Conservation (phyloP, 2,113 vertebrate genomes). For the Hirundichthys speculiger region DNA sequence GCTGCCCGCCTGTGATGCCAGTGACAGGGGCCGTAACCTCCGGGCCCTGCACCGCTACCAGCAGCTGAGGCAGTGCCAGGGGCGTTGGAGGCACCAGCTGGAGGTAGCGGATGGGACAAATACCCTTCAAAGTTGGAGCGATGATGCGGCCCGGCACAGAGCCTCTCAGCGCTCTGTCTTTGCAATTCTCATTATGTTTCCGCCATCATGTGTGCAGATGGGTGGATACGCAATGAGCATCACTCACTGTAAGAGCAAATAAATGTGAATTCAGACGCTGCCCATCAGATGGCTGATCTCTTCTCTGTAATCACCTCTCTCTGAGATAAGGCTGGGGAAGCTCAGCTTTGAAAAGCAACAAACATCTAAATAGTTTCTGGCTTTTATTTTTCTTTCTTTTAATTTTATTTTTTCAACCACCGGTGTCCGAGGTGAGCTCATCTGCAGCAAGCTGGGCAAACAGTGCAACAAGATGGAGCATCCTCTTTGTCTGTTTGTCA, state of each 20-base stretch:
- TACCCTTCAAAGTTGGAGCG: conserved; percentile 61
- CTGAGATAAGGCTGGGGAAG: conserved; percentile 1
- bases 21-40: conserved; percentile 53
- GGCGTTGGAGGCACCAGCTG: conserved; percentile 59
- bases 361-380: conserved; percentile 15
- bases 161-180: conserved; percentile 57
- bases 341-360: conserved; percentile 2
- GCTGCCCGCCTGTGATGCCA: conserved; percentile 37
- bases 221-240: conserved; percentile 48
- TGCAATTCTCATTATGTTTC: conserved; percentile 51
- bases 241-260: conserved; percentile 44
- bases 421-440: conserved; percentile 25
- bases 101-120: conserved; percentile 51
- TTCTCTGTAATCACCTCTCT: conserved; percentile 36
- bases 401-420: conserved; percentile 41
- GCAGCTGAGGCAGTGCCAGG: conserved; percentile 44
- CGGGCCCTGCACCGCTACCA: conserved; percentile 36
- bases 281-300: conserved; percentile 42
- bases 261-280: conserved; percentile 32
- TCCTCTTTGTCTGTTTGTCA: conserved; percentile 3
- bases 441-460: conserved; percentile 10
- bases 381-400: no score
- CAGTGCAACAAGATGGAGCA: conserved; percentile 20
- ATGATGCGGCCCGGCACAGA: conserved; percentile 43
- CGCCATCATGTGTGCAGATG: conserved; percentile 55